A percentile compares a stretch with the other conserved stretches of the same genome.
Evolutionary conservation across 1,140 invertebrate species (phyloP).

Genomic region (Cepaea nemoralis): DNA sequence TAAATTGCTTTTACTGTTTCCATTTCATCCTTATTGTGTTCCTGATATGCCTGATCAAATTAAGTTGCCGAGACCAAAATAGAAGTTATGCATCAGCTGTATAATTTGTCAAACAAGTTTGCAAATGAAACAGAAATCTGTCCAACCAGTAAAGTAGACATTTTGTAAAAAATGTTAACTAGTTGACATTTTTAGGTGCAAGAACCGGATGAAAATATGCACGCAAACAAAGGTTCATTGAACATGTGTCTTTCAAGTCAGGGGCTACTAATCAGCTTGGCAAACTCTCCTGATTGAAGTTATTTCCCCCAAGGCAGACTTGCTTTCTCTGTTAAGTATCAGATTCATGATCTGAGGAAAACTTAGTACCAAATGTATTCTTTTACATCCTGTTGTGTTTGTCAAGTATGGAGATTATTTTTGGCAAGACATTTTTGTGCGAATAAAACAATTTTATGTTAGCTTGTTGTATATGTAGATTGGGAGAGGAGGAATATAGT

Average conservation of each 20-base stretch:
- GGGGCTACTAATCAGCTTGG: neutral
- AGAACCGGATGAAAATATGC: neutral
- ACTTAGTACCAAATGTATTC: too few relatives aligned
- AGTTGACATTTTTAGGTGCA: neutral
- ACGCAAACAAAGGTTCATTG: slow-evolving; percentile 14
- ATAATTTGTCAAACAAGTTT: neutral
- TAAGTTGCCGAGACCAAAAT: neutral
- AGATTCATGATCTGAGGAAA: neutral
- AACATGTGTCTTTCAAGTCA: neutral
- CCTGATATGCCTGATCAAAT: too few relatives aligned
- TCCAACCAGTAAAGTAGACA: neutral
- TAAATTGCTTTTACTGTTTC: too few relatives aligned
- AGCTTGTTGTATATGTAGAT: too few relatives aligned
- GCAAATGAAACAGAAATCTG: neutral
- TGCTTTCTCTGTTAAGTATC: neutral
- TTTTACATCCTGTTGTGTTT: too few relatives aligned
- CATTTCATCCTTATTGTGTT: too few relatives aligned
- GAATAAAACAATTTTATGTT: too few relatives aligned
- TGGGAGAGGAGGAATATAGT: too few relatives aligned
- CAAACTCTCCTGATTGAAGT: neutral
- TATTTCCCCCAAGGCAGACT: neutral
- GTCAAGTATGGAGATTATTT: too few relatives aligned
- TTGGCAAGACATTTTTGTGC: too few relatives aligned
- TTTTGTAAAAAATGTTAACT: neutral
- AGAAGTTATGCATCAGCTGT: neutral